Conservation (phyloP, 2,888 invertebrate species). For the Amblyteles armatorius region DNA sequence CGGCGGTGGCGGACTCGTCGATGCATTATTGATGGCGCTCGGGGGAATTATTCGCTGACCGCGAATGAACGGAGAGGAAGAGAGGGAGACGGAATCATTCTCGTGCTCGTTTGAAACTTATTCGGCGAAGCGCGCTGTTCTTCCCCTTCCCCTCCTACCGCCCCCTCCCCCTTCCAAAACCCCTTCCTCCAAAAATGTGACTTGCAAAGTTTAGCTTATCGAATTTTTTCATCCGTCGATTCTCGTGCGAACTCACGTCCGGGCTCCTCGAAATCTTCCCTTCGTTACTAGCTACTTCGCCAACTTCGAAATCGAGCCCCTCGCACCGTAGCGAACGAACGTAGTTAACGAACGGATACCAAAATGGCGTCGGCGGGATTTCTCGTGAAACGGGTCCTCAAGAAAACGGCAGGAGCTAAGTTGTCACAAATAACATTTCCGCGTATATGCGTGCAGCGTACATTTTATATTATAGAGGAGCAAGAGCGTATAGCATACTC, state of each 20-base stretch:
- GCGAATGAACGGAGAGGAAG: neutral
- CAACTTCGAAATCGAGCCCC: slow-evolving; percentile 2
- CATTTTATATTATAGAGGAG: neutral
- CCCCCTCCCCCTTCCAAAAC: neutral
- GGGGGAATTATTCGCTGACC: slow-evolving; percentile 58
- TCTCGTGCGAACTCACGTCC: neutral
- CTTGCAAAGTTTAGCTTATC: slow-evolving; percentile 25
- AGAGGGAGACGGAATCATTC: slow-evolving; percentile 26
- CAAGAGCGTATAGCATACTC: neutral
- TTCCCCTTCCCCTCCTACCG: neutral
- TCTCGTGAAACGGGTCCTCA: neutral
- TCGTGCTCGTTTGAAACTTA: slow-evolving; percentile 40
- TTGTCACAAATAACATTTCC: neutral
- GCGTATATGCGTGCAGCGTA: slow-evolving; percentile 2
- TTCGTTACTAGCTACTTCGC: neutral
- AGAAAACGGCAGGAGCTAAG: neutral
- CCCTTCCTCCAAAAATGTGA: neutral
- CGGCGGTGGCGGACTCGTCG: slow-evolving; percentile 67
- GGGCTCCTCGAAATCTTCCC: neutral
- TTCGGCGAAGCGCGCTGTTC: slow-evolving; percentile 25
- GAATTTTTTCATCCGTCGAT: slow-evolving; percentile 19
- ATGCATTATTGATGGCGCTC: slow-evolving; percentile 76
- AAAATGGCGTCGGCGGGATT: neutral
- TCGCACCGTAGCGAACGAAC: neutral
- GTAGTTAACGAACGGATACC: slow-evolving; percentile 2